phyloP scores from a whole-genome alignment of 2,113 vertebrate genomes.

The Myiopsitta monachus region DNA sequence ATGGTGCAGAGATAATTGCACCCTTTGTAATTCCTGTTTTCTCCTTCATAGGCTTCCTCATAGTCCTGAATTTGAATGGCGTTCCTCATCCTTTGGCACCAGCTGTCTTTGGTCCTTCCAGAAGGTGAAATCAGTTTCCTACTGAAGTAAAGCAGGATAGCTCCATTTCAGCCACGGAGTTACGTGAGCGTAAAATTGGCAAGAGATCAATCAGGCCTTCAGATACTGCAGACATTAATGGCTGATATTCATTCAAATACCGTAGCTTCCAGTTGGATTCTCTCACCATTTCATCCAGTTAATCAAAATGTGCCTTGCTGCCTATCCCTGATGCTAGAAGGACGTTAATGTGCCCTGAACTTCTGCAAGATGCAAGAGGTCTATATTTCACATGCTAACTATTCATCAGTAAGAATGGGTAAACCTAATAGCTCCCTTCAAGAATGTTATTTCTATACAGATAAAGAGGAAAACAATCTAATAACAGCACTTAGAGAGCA shows the following conservation, averaged over 20 bases:
- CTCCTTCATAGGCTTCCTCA: accelerated
- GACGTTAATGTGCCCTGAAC: background rate
- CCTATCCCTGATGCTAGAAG: background rate
- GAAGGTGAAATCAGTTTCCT: background rate
- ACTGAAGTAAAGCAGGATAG: background rate
- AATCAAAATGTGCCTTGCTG: slow-evolving; percentile 13
- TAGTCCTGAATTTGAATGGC: background rate
- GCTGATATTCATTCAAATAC: background rate
- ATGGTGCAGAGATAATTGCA: background rate
- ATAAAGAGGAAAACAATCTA: background rate
- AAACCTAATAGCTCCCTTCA: background rate
- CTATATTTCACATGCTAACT: background rate
- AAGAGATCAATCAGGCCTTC: background rate
- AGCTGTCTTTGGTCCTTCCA: background rate
- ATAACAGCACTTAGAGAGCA: background rate
- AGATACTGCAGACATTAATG: background rate
- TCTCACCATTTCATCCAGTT: background rate
- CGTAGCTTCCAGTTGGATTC: background rate
- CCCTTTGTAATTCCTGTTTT: background rate
- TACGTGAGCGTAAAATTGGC: background rate
- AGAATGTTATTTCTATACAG: background rate
- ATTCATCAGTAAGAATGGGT: background rate
- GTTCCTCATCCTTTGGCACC: background rate
- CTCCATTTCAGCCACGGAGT: background rate
- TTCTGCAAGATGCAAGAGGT: background rate